phyloP scores from a whole-genome alignment of 1,140 invertebrate species.

The Probaryconus sp. region DNA sequence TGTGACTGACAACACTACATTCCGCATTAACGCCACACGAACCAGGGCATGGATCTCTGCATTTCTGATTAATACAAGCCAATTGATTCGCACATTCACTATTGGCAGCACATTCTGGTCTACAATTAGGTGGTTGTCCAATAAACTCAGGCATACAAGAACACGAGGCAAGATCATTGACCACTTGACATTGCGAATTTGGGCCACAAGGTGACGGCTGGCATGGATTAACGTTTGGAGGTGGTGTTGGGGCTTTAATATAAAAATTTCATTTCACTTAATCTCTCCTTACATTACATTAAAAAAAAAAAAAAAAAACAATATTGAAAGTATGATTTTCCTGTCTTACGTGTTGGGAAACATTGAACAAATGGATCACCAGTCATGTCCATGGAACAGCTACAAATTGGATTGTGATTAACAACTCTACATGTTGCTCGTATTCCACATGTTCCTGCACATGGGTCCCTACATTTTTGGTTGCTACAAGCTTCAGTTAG shows the following conservation, averaged over 20 bases:
- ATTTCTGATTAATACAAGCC: slow-evolving; percentile 76
- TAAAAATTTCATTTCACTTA: slow-evolving; percentile 19
- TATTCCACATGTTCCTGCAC: slow-evolving; percentile 81
- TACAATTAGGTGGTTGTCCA: slow-evolving; percentile 79
- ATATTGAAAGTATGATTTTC: too few relatives aligned
- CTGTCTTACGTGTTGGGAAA: slow-evolving; percentile 79
- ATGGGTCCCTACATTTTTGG: slow-evolving; percentile 83
- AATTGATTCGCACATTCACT: slow-evolving; percentile 76
- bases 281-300: too few relatives aligned
- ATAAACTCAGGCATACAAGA: slow-evolving; percentile 77
- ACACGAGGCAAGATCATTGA: slow-evolving; percentile 74
- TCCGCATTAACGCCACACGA: slow-evolving; percentile 82
- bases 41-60: slow-evolving; percentile 76
- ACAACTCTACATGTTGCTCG: slow-evolving; percentile 79
- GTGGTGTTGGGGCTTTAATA: slow-evolving; percentile 46
- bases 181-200: slow-evolving; percentile 76
- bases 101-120: slow-evolving; percentile 77
- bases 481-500: slow-evolving; percentile 82
- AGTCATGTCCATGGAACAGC: slow-evolving; percentile 74
- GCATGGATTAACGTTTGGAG: slow-evolving; percentile 70
- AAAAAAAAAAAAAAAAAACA: too few relatives aligned
- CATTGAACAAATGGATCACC: slow-evolving; percentile 80
- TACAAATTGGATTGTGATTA: slow-evolving; percentile 69
- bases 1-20: slow-evolving; percentile 82
- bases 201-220: slow-evolving; percentile 78